Evolutionary conservation across 2,113 vertebrate species (phyloP), one percentile per base, ranked within the genome.

Genomic region (Pyxicephalus adspersus): DNA sequence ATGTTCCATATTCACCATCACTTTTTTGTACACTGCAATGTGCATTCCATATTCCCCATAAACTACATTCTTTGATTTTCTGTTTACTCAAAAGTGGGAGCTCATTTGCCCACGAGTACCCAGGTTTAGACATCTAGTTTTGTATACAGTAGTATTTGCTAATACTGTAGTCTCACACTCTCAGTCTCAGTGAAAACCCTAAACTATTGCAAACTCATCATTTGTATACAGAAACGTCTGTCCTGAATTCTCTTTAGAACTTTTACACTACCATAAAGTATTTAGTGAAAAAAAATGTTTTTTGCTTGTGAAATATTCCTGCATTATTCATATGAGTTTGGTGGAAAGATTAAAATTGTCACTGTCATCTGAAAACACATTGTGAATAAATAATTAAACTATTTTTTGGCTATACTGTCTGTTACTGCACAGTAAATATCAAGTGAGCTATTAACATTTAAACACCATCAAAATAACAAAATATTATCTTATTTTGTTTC

Each of bases 371-470:
- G 45, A 51, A 68, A 68, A 25, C 22, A 25, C 38, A 68, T 25
- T 68, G 65, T 51, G 23, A 38, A 68, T 68, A 68, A 68, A 68
- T 68, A 68, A 68, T 68, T 68, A 51, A 68, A 68, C 22, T 51
- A 15, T 45, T 68, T 51, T 68, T 51, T 38, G 29, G 66, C 66
- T 51, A 68, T 68, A 68, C 51, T 51, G 66, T 51, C 38, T 68
- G 38, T 22, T 18, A 68, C 15, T 51, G 23, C 66, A 25, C 38
- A 19, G 34, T 51, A 68, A 68, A 68, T 51, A 68, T 68, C 66
- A 68, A 51, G 13, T 51, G 45, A 50, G 66, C 66, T 68, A 68
- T 68, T 68, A 68, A 68, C 66, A 68, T 51, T 68, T 68, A 51
- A 68, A 68, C 22, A 68, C 45, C 22, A 68, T 68, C 20, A 51